Percentiles rank a stretch among this genome's conserved stretches.
phyloP scores from a whole-genome alignment of 2,797 vertebrate species.

The Falco naumanni region DNA sequence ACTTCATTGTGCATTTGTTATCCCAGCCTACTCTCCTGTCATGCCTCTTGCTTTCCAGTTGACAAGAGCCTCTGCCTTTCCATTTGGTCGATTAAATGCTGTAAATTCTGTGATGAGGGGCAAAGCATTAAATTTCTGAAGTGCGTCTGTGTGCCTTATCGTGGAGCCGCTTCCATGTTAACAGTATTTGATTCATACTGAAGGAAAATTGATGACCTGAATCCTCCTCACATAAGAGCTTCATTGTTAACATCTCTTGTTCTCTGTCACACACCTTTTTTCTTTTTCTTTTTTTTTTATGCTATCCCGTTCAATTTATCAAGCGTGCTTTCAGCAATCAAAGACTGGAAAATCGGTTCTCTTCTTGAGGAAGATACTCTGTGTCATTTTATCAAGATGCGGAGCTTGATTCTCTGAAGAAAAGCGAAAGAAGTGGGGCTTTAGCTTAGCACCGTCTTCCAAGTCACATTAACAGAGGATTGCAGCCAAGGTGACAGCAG shows the following conservation, averaged over 20 bases:
- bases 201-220: conserved; percentile 68
- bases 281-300: not conserved
- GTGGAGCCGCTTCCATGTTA: conserved; percentile 23
- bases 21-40: conserved; percentile 47
- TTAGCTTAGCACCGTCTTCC: not conserved
- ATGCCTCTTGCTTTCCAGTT: conserved; percentile 47
- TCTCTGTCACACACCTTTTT: not conserved
- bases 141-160: conserved; percentile 7
- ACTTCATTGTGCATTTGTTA: conserved; percentile 76
- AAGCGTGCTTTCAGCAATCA: conserved; percentile 32
- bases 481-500: conserved; percentile 21
- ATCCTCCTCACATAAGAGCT: conserved; percentile 51
- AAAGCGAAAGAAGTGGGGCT: not conserved
- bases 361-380: conserved; percentile 6
- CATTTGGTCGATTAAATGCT: conserved; percentile 75
- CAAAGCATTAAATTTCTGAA: conserved; percentile 57
- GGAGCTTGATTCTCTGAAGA: not conserved
- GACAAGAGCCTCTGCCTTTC: conserved; percentile 73
- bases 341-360: conserved; percentile 1
- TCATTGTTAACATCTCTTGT: conserved; percentile 52
- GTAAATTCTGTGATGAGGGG: conserved; percentile 74
- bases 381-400: not conserved
- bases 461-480: not conserved
- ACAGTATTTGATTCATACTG: conserved; percentile 62
- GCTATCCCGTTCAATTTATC: conserved; percentile 46